Conservation (phyloP, 2,888 invertebrate species). For the Erebia aethiops region DNA sequence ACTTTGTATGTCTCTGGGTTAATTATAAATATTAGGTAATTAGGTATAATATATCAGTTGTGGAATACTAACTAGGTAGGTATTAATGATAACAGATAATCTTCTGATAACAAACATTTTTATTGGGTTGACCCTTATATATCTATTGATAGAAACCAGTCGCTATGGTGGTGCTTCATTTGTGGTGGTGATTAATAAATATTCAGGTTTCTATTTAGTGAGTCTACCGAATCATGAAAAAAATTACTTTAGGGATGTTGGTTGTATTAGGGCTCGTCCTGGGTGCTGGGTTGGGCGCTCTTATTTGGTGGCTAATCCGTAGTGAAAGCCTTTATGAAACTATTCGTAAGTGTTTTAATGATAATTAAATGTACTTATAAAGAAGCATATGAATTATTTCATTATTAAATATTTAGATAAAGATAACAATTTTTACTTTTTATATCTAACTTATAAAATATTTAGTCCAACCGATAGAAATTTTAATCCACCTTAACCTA, state of each 20-base stretch:
- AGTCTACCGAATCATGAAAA: constrained; percentile 33
- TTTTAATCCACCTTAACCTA: too few relatives aligned
- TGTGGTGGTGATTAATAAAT: not conserved
- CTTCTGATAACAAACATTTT: constrained; percentile 9
- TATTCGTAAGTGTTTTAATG: constrained; percentile 42
- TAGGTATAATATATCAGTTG: not conserved
- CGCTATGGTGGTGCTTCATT: not conserved
- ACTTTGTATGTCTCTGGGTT: too few relatives aligned
- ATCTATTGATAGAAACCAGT: not conserved
- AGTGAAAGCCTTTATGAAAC: constrained; percentile 39
- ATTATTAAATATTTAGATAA: too few relatives aligned
- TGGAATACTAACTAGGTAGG: not conserved
- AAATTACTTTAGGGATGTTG: constrained; percentile 34
- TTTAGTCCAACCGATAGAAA: too few relatives aligned
- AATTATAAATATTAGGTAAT: not conserved
- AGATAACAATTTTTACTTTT: too few relatives aligned
- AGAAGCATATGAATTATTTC: too few relatives aligned
- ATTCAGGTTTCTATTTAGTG: not conserved
- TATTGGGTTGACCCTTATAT: not conserved
- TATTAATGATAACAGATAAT: not conserved
- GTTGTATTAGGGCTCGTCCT: constrained; percentile 35
- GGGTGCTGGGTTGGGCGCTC: constrained; percentile 43
- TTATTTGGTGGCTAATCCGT: constrained; percentile 48
- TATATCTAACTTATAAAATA: too few relatives aligned
- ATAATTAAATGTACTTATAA: not conserved